Evolutionary conservation across 30 jellyfish, hydroid and myxozoan species (phyloP).

Genomic region (Phacellophora camtschatica): DNA sequence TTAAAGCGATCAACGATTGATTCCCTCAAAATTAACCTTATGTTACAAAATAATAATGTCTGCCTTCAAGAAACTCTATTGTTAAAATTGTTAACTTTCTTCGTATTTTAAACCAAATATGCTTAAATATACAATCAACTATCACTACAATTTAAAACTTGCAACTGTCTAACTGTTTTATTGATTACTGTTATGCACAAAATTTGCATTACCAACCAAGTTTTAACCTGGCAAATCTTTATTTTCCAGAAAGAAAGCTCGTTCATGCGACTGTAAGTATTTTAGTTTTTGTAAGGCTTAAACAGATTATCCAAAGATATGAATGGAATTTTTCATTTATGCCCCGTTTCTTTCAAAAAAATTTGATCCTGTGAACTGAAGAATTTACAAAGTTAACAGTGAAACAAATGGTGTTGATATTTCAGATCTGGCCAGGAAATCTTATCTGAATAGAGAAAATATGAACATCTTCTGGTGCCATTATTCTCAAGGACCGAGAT

Average conservation of each 20-base stretch:
- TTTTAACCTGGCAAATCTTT: slow-evolving; percentile 15
- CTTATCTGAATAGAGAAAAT: slow-evolving; percentile 22
- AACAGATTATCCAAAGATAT: slow-evolving; percentile 1
- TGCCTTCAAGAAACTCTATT: too few species aligned
- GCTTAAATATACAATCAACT: too few species aligned
- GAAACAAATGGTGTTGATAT: not conserved
- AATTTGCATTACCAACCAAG: not conserved
- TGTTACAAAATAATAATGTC: too few species aligned
- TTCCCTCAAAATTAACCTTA: too few species aligned
- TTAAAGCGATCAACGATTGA: too few species aligned
- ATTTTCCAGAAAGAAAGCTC: slow-evolving; percentile 17
- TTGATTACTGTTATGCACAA: not conserved
- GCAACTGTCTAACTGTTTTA: too few species aligned
- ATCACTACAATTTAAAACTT: too few species aligned
- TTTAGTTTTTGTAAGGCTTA: not conserved
- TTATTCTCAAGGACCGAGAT: too few species aligned
- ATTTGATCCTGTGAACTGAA: not conserved
- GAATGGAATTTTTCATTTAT: slow-evolving; percentile 18
- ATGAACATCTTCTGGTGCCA: slow-evolving; percentile 1
- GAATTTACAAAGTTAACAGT: not conserved
- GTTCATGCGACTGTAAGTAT: not conserved
- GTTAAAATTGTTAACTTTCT: too few species aligned
- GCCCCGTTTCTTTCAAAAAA: not conserved
- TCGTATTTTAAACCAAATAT: too few species aligned
- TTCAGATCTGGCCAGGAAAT: slow-evolving; percentile 23